Evolutionary conservation across 2,797 vertebrate genomes (phyloP).

Genomic region (Jordanella pulchra): DNA sequence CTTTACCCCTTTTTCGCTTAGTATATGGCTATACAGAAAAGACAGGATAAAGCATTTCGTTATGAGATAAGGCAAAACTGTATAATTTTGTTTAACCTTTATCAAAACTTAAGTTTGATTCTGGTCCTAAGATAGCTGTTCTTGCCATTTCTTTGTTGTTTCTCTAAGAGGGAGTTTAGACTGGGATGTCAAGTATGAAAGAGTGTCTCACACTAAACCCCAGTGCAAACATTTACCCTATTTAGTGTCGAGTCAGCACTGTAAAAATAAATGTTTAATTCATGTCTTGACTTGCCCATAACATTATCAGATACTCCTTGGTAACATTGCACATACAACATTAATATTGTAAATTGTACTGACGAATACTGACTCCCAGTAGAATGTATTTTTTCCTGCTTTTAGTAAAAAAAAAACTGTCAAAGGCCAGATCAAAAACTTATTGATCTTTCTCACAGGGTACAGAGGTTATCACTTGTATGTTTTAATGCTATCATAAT

Average conservation of each 20-base stretch:
- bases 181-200: background rate
- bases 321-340: conserved; percentile 23
- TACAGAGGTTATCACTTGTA: conserved; percentile 15
- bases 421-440: background rate
- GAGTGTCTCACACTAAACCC: background rate
- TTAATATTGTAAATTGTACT: conserved; percentile 16
- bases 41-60: background rate
- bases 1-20: background rate
- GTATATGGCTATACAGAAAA: background rate
- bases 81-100: background rate
- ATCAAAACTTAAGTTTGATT: background rate
- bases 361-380: conserved; percentile 22
- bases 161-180: background rate
- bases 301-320: conserved; percentile 17
- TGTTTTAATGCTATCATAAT: conserved; percentile 8
- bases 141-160: background rate
- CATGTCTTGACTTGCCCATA: conserved; percentile 38
- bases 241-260: background rate
- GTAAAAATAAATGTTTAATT: conserved; percentile 33
- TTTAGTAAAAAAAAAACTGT: background rate
- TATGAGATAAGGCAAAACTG: background rate
- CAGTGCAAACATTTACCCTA: background rate
- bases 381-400: conserved; percentile 20
- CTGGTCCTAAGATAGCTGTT: background rate
- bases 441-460: background rate